Base-by-base conservation (phyloP, 2,113 vertebrate species). In the Amphilophus citrinellus region DNA sequence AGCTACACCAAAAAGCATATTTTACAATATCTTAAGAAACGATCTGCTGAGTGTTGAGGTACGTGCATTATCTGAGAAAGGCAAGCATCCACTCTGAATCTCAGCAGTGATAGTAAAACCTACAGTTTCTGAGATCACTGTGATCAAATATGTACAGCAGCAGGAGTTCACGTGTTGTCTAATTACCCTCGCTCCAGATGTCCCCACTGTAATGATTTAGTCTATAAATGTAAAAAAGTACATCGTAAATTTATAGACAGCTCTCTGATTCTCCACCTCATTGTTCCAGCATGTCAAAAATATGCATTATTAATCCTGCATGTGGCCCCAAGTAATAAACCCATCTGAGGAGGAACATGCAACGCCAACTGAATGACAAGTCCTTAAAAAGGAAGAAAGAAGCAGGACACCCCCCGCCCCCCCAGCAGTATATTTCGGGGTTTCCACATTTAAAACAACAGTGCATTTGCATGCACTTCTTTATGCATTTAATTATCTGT, bases 11-110 rank as follows among this genome's bases (percentile, higher is more conserved):
- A 73, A 58, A 84, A 32, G 65, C 61, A 61, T 66, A 59, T 87
- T 90, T 85, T 84, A 87, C 83, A 83, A 27, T 79, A 76, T 87
- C 50, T 86, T 77, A 56, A 42, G 79, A 86, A 84, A 83, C 57
- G 9, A 82, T 82, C 65, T 84, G 22, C 59, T 32, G 47, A 83
- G 58, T 22, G 32, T 78, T 10, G 22, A 71, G 59, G 42, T 87
- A 66, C 53, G 83, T 68, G 56, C 32, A 76, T 53, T 47, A 76
- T 79, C 58, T 59, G 35, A 59, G 17, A 76, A 57, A 61, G 84
- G 59, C 27, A 77, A 66, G 39, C 3, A 56, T 53, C 58, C 61
- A 35, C 80, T 80, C 18, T 76, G 13, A 5, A 63, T 42, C 87
- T 86, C 35, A 79, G 47, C 73, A 30, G 24, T 66, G 60, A 75